Base-by-base conservation (phyloP, 2,113 vertebrate species). In the Amblyopsis rosae region DNA sequence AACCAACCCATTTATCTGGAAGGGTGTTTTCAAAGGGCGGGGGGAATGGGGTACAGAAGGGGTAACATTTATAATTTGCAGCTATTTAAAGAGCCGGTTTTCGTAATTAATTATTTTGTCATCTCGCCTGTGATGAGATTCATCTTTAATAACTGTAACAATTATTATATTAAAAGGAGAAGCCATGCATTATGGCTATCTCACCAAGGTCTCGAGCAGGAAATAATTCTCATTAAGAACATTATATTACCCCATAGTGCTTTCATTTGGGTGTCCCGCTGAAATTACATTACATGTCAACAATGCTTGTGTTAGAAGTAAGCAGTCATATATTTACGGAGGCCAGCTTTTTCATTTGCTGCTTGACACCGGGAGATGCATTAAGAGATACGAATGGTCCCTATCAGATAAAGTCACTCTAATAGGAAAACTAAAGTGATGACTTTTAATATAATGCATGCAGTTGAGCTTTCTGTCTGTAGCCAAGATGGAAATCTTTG, bases 51-150 rank as follows among this genome's bases (percentile, higher is more conserved):
- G 58, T 10, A 51, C 11, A 51, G 63, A 70, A 48, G 46, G 77
- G 62, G 17, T 45, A 74, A 76, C 82, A 80, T 83, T 85, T 78
- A 87, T 91, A 89, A 93, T 93, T 93, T 92, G 87, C 88, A 86
- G 90, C 88, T 91, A 91, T 93, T 91, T 92, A 93, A 92, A 93
- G 89, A 89, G 81, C 53, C 67, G 81, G 67, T 88, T 91, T 91
- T 91, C 79, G 90, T 91, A 92, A 92, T 92, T 82, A 93, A 91
- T 93, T 93, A 92, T 93, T 92, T 93, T 93, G 91, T 93, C 90
- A 93, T 85, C 86, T 88, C 72, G 83, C 80, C 88, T 87, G 86
- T 90, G 91, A 93, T 91, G 91, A 92, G 91, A 92, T 92, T 93
- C 85, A 90, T 92, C 92, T 93, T 93, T 93, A 92, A 93, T 93